A percentile compares a stretch with the other conserved stretches of the same genome.
phyloP scores from a whole-genome alignment of 2,888 invertebrate genomes.

The Cactoblastis cactorum region DNA sequence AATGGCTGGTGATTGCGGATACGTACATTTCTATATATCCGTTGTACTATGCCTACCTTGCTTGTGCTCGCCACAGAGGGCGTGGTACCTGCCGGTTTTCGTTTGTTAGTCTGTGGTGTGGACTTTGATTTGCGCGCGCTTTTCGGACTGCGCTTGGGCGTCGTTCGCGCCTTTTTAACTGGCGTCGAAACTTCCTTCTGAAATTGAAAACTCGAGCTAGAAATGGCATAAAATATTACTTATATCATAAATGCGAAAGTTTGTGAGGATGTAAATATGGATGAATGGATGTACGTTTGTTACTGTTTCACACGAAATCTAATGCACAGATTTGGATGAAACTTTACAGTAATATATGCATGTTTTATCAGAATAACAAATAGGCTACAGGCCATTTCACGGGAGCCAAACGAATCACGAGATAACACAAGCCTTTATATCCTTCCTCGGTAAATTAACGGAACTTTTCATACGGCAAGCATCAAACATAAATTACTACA shows the following conservation, averaged over 20 bases:
- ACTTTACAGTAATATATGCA: too few species aligned
- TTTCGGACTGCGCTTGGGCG: slow-evolving; percentile 65
- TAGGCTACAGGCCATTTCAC: too few species aligned
- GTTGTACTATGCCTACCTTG: slow-evolving; percentile 80
- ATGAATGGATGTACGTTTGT: too few species aligned
- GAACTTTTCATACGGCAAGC: too few species aligned
- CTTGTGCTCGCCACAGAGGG: slow-evolving; percentile 63
- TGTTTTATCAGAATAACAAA: too few species aligned
- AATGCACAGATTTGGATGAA: too few species aligned
- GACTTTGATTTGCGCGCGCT: slow-evolving; percentile 49
- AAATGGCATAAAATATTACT: not conserved
- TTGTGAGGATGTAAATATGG: too few species aligned
- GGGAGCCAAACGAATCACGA: too few species aligned
- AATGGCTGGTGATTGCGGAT: slow-evolving; percentile 68
- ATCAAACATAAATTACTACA: too few species aligned
- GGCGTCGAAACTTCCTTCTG: slow-evolving; percentile 58
- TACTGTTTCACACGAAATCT: too few species aligned
- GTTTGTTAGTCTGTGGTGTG: slow-evolving; percentile 45
- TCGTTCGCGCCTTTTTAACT: slow-evolving; percentile 55
- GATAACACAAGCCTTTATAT: too few species aligned
- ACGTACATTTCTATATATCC: slow-evolving; percentile 81
- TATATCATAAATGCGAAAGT: not conserved
- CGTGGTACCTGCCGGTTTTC: slow-evolving; percentile 68
- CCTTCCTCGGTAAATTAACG: too few species aligned
- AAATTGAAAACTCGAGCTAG: slow-evolving; percentile 21